These are phyloP conservation scores for Ceyx margarethae DNA, from an alignment of 2,113 vertebrate genomes.

Conservation along the genomic window DNA sequence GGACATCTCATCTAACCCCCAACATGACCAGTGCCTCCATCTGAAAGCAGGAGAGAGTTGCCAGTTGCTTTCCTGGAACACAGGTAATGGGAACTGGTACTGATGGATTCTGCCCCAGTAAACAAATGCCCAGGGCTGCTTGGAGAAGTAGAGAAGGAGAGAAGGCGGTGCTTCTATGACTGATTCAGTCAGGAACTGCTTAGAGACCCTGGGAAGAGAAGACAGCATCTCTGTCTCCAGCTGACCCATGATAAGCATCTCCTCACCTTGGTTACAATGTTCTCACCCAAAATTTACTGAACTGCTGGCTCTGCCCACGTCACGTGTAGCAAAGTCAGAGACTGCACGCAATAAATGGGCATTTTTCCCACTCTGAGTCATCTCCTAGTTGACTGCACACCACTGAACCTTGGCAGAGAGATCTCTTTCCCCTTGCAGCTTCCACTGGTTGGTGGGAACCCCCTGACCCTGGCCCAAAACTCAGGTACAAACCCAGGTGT, in stretches of 20 bases:
- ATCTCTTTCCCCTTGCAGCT: not conserved
- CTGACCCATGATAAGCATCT: not conserved
- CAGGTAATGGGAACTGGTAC: not conserved
- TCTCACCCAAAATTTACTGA: not conserved
- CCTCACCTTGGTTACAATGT: not conserved
- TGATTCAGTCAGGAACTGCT: not conserved
- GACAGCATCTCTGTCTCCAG: not conserved
- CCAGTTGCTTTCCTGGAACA: not conserved
- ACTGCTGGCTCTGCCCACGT: not conserved
- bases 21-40: not conserved
- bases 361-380: not conserved
- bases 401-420: not conserved
- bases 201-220: no score
- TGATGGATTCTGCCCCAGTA: not conserved
- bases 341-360: fast-evolving
- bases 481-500: not conserved
- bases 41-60: not conserved
- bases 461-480: not conserved
- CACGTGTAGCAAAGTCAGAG: no score
- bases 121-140: not conserved
- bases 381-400: not conserved
- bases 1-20: not conserved
- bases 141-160: not conserved
- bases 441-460: not conserved
- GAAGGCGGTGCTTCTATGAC: not conserved